phyloP scores from a whole-genome alignment of 2,113 vertebrate species.

The Aegithalos caudatus region DNA sequence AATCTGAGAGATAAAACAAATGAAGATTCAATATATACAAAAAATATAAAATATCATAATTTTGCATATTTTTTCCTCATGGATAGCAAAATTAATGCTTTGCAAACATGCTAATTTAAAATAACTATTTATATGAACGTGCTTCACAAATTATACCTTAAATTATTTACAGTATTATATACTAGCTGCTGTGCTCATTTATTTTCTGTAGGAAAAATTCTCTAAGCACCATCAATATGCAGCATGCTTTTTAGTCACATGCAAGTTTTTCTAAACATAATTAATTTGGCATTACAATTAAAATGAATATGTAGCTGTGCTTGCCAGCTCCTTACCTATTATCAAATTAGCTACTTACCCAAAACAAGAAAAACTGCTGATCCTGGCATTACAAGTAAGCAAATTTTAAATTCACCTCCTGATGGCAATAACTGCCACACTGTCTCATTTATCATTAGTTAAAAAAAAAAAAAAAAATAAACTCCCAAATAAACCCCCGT shows the following conservation, averaged over 20 bases:
- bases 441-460: not conserved
- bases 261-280: not conserved
- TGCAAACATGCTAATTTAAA: not conserved
- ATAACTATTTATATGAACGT: not conserved
- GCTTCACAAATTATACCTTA: not conserved
- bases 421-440: not conserved
- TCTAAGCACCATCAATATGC: not conserved
- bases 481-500: not conserved
- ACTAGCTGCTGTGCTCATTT: not conserved
- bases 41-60: not conserved
- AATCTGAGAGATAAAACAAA: not conserved
- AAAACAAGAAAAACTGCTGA: not conserved
- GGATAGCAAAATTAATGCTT: not conserved
- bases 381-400: not conserved
- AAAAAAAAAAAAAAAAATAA: fast-evolving
- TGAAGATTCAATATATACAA: not conserved
- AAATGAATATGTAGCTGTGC: not conserved
- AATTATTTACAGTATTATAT: not conserved
- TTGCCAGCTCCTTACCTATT: not conserved
- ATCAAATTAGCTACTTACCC: not conserved
- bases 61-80: not conserved
- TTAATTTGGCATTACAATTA: not conserved
- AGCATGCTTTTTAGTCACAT: not conserved
- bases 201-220: not conserved
- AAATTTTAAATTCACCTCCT: not conserved